phyloP scores from a whole-genome alignment of 2,888 invertebrate species.

The Rhogogaster chlorosoma region DNA sequence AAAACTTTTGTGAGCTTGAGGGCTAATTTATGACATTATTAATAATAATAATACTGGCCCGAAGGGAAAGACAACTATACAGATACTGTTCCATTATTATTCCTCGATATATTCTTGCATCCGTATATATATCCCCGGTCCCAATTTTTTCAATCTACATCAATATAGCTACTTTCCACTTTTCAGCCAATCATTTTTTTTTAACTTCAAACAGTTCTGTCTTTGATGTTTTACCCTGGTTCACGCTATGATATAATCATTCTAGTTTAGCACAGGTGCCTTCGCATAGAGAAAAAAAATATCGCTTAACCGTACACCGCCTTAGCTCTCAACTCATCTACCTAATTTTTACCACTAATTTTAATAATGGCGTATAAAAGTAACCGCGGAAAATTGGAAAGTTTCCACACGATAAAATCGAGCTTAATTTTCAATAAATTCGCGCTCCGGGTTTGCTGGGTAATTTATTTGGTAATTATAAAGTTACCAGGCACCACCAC shows the following conservation, averaged over 20 bases:
- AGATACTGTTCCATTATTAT: neutral
- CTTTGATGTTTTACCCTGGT: neutral
- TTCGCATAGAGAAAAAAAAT: neutral
- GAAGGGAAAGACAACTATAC: neutral
- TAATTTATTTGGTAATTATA: conserved; percentile 75
- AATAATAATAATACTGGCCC: conserved; percentile 21
- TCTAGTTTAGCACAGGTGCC: conserved; percentile 26
- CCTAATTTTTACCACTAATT: conserved; percentile 50
- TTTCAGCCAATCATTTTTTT: neutral
- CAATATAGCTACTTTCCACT: conserved; percentile 4
- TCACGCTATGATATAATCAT: neutral
- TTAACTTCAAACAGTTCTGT: neutral
- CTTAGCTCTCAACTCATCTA: conserved; percentile 43
- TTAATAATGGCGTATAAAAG: conserved; percentile 54
- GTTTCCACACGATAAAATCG: conserved; percentile 74
- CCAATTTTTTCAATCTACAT: neutral
- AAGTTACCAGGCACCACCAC: conserved; percentile 68
- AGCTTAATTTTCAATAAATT: conserved; percentile 75
- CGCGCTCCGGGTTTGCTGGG: conserved; percentile 63
- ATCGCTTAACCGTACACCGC: conserved; percentile 17
- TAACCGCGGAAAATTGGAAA: conserved; percentile 73
- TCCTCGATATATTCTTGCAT: neutral
- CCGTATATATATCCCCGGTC: neutral
- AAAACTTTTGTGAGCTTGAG: conserved; percentile 29
- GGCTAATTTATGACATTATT: conserved; percentile 32